phyloP scores from a whole-genome alignment of 2,797 vertebrate genomes.

The Myotis planiceps region DNA sequence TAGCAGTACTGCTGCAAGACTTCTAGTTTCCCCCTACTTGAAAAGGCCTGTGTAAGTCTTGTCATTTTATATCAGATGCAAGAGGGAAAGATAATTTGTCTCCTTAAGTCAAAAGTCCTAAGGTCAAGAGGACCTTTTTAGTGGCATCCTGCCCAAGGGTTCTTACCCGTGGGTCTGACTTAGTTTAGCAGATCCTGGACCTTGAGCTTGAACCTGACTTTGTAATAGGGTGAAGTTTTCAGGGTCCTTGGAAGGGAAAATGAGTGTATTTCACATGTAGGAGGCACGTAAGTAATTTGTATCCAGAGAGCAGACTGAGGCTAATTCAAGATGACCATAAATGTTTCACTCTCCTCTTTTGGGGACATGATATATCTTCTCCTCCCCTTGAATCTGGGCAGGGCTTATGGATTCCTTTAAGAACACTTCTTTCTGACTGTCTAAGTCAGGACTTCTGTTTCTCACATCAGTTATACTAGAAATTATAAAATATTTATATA shows the following conservation, averaged over 20 bases:
- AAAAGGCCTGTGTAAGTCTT: neutral
- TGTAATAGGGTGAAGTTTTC: neutral
- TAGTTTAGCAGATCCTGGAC: neutral
- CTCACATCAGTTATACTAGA: neutral
- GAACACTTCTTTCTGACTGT: too few relatives aligned
- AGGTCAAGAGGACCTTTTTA: neutral
- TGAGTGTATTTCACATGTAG: neutral
- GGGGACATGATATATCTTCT: neutral
- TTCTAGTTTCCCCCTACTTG: too few relatives aligned
- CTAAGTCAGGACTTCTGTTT: neutral
- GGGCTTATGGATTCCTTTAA: neutral
- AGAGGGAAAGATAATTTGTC: neutral
- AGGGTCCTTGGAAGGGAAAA: neutral
- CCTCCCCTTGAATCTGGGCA: neutral
- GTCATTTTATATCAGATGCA: neutral
- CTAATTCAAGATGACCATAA: neutral
- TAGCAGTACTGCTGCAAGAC: neutral
- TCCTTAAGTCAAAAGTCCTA: neutral
- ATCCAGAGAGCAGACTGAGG: neutral
- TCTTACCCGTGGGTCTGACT: neutral
- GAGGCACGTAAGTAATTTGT: too few relatives aligned
- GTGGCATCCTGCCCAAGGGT: neutral
- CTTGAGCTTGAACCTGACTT: neutral
- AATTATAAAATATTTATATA: neutral
- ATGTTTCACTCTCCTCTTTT: neutral